A percentile compares a stretch with the other conserved stretches of the same genome.
Evolutionary conservation across 2,797 vertebrate species (phyloP).

Genomic region (Gallirallus australis): DNA sequence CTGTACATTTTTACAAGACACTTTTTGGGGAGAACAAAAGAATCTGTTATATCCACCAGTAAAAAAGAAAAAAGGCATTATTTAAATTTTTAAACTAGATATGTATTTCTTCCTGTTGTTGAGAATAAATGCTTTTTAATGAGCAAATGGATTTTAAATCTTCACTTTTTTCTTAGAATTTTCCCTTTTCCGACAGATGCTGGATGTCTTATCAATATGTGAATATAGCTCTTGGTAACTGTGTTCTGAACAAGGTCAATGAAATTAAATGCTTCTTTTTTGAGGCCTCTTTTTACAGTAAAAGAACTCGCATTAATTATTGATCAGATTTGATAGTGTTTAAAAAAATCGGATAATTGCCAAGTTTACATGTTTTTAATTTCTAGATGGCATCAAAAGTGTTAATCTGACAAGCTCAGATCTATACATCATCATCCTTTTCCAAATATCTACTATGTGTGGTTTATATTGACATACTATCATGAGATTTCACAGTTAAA

Average conservation of each 20-base stretch:
- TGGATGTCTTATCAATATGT: slow-evolving; percentile 5
- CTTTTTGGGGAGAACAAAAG: background rate
- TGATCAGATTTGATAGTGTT: background rate
- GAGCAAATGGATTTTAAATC: slow-evolving; percentile 31
- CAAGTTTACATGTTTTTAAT: background rate
- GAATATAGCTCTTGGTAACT: background rate
- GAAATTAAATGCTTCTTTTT: slow-evolving; percentile 7
- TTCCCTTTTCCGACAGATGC: background rate
- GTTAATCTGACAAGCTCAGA: background rate
- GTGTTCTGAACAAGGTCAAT: slow-evolving; percentile 22
- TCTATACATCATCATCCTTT: background rate
- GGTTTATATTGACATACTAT: background rate
- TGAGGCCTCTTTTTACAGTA: background rate
- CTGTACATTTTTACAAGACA: background rate
- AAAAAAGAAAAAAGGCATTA: background rate
- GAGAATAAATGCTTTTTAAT: slow-evolving; percentile 37
- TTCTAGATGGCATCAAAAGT: background rate
- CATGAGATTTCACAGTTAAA: background rate
- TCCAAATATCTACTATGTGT: background rate
- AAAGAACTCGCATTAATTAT: background rate
- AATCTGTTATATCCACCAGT: background rate
- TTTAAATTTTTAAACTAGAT: background rate
- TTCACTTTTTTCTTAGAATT: background rate
- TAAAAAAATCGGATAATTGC: background rate
- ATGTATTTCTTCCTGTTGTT: background rate